phyloP scores from a whole-genome alignment of 2,888 invertebrate genomes.

The Crematogaster levior region DNA sequence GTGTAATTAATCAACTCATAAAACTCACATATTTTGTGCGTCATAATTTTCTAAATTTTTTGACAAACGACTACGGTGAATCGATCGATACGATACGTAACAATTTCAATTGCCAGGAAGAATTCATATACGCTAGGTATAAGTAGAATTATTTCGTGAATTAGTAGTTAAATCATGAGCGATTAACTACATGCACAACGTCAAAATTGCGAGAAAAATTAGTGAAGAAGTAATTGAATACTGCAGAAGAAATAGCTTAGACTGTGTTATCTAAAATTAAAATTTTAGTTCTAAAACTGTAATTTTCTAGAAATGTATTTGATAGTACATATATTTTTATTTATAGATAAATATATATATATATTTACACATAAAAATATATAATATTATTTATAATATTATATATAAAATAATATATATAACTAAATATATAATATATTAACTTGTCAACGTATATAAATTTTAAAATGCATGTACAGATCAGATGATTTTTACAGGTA shows the following conservation, averaged over 20 bases:
- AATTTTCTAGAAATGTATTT: neutral
- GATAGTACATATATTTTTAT: neutral
- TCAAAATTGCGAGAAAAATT: conserved; percentile 56
- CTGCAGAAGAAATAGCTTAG: conserved; percentile 1
- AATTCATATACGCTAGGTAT: conserved; percentile 56
- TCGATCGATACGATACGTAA: conserved; percentile 45
- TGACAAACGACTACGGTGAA: neutral
- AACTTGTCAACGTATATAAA: neutral
- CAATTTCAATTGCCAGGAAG: conserved; percentile 50
- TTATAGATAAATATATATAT: neutral
- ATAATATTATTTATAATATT: too few species aligned
- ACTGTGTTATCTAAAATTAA: neutral
- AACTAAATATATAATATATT: neutral
- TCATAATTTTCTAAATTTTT: neutral
- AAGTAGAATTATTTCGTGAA: conserved; percentile 43
- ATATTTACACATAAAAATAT: neutral
- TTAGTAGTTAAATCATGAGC: conserved; percentile 65
- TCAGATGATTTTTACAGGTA: neutral
- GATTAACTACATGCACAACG: conserved; percentile 48
- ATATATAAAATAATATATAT: too few species aligned
- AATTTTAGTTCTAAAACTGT: neutral
- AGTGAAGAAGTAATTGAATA: conserved; percentile 41
- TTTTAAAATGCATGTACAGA: neutral
- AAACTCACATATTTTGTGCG: too few species aligned
- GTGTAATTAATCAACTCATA: too few species aligned